Conservation (phyloP, 2,113 vertebrate genomes). For the Triplophysa rosa region DNA sequence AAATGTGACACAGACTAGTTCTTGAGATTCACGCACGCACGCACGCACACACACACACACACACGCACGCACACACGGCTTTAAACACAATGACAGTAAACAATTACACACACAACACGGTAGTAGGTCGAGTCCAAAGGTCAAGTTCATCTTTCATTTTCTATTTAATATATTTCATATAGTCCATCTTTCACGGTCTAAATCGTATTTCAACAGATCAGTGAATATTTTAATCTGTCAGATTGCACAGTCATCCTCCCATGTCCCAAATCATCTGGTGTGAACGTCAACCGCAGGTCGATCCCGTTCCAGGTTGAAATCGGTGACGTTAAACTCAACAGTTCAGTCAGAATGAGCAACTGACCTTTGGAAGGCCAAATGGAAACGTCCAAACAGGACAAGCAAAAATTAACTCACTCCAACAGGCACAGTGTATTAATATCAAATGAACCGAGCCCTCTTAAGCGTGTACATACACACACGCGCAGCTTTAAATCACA, state of each 20-base stretch:
- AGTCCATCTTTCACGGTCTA: not conserved
- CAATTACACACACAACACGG: constrained; percentile 8
- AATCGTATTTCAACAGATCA: not conserved
- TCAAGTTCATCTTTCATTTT: not conserved
- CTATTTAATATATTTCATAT: not conserved
- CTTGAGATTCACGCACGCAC: not conserved
- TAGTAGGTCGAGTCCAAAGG: not conserved
- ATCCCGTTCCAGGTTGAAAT: not conserved
- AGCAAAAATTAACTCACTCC: constrained; percentile 19
- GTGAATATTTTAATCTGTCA: not conserved
- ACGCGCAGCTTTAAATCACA: constrained; percentile 5
- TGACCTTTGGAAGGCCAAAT: constrained; percentile 46
- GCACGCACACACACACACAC: not conserved
- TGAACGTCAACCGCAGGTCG: not conserved
- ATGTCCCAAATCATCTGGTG: not conserved
- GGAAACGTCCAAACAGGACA: constrained; percentile 24
- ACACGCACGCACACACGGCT: not conserved
- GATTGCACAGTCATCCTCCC: constrained; percentile 24
- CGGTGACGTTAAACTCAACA: not conserved
- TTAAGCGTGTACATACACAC: not conserved
- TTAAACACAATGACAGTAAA: not conserved
- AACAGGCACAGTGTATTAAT: constrained; percentile 29
- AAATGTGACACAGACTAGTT: not conserved
- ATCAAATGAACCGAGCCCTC: constrained; percentile 27
- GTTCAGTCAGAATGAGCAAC: not conserved